Evolutionary conservation across 2,888 invertebrate species (phyloP).

Genomic region (Phengaris arion): DNA sequence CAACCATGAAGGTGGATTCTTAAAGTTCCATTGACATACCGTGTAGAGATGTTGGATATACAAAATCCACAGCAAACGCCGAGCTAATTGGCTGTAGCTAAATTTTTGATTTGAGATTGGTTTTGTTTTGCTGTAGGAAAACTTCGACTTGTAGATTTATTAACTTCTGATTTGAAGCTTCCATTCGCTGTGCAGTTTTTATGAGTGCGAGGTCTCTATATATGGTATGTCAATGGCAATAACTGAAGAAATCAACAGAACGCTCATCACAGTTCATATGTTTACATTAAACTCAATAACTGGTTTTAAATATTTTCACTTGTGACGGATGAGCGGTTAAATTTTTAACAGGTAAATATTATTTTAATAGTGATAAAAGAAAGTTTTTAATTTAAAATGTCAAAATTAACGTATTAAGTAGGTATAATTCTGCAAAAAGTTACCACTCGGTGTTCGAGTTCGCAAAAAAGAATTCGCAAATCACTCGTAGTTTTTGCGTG

Average conservation of each 20-base stretch:
- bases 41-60: too few species aligned
- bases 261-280: not conserved
- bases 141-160: too few species aligned
- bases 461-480: too few species aligned
- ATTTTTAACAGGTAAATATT: not conserved
- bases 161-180: not conserved
- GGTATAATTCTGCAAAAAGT: not conserved
- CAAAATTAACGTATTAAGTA: not conserved
- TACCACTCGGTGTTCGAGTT: too few species aligned
- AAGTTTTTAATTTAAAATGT: not conserved
- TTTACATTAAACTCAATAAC: conserved; percentile 10
- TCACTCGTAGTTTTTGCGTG: too few species aligned
- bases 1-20: not conserved
- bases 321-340: conserved; percentile 2
- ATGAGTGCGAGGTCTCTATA: not conserved
- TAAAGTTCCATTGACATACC: not conserved
- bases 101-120: too few species aligned
- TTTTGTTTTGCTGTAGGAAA: too few species aligned
- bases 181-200: not conserved
- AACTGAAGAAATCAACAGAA: not conserved
- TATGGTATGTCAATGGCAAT: not conserved
- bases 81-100: too few species aligned
- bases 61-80: too few species aligned
- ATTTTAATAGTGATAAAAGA: not conserved
- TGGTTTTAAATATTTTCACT: conserved; percentile 16